Base-by-base conservation (phyloP, 1,140 invertebrate genomes). In the Drosophila pandora region DNA sequence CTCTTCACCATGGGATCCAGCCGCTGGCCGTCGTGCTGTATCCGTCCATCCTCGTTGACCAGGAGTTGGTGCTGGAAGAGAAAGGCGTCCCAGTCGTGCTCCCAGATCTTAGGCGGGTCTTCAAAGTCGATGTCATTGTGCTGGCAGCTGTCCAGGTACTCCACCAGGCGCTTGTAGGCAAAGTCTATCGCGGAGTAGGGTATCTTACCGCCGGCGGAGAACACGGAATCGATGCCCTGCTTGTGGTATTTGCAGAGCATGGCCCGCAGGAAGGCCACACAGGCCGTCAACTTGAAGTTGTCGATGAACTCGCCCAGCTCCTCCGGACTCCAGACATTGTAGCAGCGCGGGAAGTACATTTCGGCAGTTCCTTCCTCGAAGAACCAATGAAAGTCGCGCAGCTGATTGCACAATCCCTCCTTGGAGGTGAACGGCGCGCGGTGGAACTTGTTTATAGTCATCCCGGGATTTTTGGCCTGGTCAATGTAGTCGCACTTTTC, bases 371-470 rank as follows among this genome's bases (percentile, higher is more conserved):
- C 95, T 28, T 95, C 95, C 83, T 98, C 96, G 73, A 94, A 96
- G 90, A 95, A 97, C 97, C 97, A 98, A 82, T 97, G 96, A 91
- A 97, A 95, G 92, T 98, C 96, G 58, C 95, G 95, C 41, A 98
- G 92, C 64, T 95, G 95, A 6, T 95, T 93, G 73, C 96, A 96
- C 23, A 98, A 92, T 30, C 97, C 96, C 93, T 97, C 96, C 93
- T 98, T 98, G 0, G 97, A 97, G 2, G 97, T 97, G 89, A 98
- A 98, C 52, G 95, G 94, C 0, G 96, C 96, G 72, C 96, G 94
- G 62, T 94, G 95, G 91, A 96, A 98, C 60, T 91, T 92, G 55
- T 92, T 92, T 28, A 92, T 92, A 30, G 83, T 83, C 87, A 92
- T 92, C 28, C 77, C 74, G 5, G 90, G 90, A 79, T 92, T 92